Base-by-base conservation (phyloP, 2,888 invertebrate genomes). In the Dryobota labecula region DNA sequence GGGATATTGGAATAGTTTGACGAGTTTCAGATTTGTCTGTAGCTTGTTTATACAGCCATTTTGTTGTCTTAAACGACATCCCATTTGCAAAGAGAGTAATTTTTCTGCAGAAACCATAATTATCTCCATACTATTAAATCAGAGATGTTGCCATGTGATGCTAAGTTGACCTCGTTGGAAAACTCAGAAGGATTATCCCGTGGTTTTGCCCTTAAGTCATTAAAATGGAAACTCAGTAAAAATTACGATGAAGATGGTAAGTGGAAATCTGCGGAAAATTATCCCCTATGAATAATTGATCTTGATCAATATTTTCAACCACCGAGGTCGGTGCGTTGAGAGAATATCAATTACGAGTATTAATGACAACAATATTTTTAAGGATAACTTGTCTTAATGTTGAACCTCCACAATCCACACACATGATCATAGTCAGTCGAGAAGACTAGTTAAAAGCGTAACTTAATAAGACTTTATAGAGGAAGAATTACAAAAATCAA, bases 231-330 rank as follows among this genome's bases (percentile, higher is more conserved):
- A 47, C 53, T 49, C 45, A 33, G 30, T 53, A 49, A 24, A 54
- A 30, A 73, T 65, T 51, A 47, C 56, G 47, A 43, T n/a, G n/a
- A n/a, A n/a, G n/a, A n/a, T n/a, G n/a, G n/a, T 43, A 41, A 62
- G 20, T 53, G 18, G 67, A 78, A 53, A 67, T 62, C 27, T 53
- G 62, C 51, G 79, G 74, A 43, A 77, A 68, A 68, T 74, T 49
- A 36, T 58, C 38, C 45, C 51, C 11, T 18, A 63, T 68, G 62
- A 74, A 74, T 79, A 62, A 79, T 76, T 53, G 47, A 60, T 51
- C n/a, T 13, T 49, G 47, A 79, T 79, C 47, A 58, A 77, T 75
- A 69, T 75, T 78, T 78, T 80, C 30, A 54, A 74, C 51, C 45
- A 64, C 18, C 13, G 62, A 79, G 75, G 75, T 61, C 38, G 24